Conservation (phyloP, 2,797 vertebrate genomes). For the Hirundo rustica region DNA sequence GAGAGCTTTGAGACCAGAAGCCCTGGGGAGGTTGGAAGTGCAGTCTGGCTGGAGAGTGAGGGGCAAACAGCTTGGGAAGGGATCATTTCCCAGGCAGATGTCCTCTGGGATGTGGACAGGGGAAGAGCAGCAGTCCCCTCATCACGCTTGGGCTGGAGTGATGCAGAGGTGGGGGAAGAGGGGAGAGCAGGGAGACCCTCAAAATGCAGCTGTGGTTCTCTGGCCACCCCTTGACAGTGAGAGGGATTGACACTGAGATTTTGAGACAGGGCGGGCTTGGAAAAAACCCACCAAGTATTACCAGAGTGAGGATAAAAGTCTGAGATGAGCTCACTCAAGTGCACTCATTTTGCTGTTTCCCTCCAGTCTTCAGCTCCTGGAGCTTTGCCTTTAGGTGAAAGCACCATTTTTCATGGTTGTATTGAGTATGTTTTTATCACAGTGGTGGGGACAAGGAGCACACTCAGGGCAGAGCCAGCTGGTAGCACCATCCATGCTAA, state of each 20-base stretch:
- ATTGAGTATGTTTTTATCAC: not conserved
- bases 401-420: not conserved
- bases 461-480: not conserved
- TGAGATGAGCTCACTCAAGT: not conserved
- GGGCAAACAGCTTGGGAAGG: not conserved
- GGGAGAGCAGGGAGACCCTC: not conserved
- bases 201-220: not conserved
- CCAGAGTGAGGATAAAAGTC: not conserved
- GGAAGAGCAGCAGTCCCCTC: not conserved
- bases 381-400: not conserved
- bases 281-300: not conserved
- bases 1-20: not conserved
- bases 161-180: not conserved
- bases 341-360: not conserved
- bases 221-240: fast-evolving
- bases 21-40: not conserved
- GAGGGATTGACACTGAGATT: not conserved
- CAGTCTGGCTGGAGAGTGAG: not conserved
- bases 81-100: not conserved
- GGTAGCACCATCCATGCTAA: not conserved
- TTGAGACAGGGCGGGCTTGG: fast-evolving
- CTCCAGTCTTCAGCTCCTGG: not conserved
- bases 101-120: not conserved
- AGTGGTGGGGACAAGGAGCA: not conserved
- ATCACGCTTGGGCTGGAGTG: not conserved